These are phyloP conservation scores for Malacosoma neustria DNA, from an alignment of 2,888 invertebrate genomes.

Conservation along the genomic window DNA sequence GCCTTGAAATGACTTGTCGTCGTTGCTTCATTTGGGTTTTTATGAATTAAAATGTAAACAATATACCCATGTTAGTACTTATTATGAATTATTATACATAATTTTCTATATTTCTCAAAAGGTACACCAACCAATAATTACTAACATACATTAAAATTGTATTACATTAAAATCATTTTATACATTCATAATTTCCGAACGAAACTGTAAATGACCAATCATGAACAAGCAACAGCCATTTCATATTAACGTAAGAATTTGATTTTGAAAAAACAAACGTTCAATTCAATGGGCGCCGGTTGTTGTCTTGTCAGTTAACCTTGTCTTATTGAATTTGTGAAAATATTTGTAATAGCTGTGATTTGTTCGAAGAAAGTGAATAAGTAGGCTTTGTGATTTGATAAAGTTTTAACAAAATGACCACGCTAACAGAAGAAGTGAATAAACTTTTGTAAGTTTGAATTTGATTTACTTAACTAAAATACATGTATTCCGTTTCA, in stretches of 20 bases:
- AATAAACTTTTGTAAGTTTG: slow-evolving; percentile 53
- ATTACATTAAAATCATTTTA: not conserved
- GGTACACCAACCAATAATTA: no score
- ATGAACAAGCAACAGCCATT: slow-evolving; percentile 16
- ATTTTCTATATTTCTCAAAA: no score
- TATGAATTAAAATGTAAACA: no score
- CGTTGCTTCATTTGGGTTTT: no score
- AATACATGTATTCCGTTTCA: no score
- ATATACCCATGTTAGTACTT: no score
- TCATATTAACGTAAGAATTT: slow-evolving; percentile 35
- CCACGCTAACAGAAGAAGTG: slow-evolving; percentile 38
- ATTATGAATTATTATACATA: no score
- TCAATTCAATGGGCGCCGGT: slow-evolving; percentile 14
- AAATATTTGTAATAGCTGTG: not conserved
- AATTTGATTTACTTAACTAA: slow-evolving; percentile 2
- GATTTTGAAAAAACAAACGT: slow-evolving; percentile 39
- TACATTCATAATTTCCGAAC: slow-evolving; percentile 6
- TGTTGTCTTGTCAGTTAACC: slow-evolving; percentile 15
- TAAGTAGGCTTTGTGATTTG: not conserved
- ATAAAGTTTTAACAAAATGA: slow-evolving; percentile 29
- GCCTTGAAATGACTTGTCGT: no score
- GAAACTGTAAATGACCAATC: slow-evolving; percentile 25
- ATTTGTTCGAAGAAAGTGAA: not conserved
- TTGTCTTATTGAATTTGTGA: slow-evolving; percentile 3
- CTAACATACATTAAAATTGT: not conserved